A percentile compares a stretch with the other conserved stretches of the same genome.
These are phyloP conservation scores for Drosophila chauvacae DNA, from an alignment of 1,140 invertebrate species.

Conservation along the genomic window DNA sequence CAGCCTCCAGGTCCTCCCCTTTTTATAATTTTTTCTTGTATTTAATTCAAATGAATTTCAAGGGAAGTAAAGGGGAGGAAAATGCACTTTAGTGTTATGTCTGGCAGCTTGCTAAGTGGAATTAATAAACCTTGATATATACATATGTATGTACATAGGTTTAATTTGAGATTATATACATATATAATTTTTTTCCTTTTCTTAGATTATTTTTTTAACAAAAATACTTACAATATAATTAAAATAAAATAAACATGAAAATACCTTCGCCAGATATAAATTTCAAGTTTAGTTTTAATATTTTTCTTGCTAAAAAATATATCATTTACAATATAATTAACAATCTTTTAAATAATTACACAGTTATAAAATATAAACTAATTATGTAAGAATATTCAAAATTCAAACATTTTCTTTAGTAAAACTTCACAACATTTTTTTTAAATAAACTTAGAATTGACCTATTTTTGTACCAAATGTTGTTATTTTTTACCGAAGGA, in stretches of 20 bases:
- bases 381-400: neutral
- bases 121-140: neutral
- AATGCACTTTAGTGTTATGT: slow-evolving; percentile 3
- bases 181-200: neutral
- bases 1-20: slow-evolving; percentile 26
- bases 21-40: slow-evolving; percentile 23
- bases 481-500: neutral
- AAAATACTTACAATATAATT: no score
- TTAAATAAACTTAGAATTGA: neutral
- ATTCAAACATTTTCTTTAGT: neutral
- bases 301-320: neutral
- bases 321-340: no score
- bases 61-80: neutral
- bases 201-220: neutral
- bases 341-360: neutral
- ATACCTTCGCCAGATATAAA: no score
- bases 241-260: no score
- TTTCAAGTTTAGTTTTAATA: neutral
- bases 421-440: no score
- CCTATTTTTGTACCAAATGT: neutral
- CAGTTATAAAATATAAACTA: neutral
- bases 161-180: neutral
- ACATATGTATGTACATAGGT: no score
- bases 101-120: slow-evolving; percentile 6
- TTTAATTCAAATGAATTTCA: slow-evolving; percentile 61